Conservation (phyloP, 30 jellyfish, hydroid and myxozoan genomes). For the Turritopsis dohrnii region DNA sequence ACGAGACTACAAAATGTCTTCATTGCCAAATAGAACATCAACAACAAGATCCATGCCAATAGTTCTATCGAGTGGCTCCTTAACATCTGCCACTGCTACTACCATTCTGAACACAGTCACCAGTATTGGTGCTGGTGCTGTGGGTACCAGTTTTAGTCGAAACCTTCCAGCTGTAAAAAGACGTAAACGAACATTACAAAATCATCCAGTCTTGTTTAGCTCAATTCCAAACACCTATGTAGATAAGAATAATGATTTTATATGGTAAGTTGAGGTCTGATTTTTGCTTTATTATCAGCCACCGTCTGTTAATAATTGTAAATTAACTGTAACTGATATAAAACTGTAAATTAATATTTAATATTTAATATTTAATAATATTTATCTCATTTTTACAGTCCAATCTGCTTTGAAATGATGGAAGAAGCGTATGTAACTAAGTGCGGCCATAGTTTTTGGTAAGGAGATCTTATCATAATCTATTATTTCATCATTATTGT, state of each 20-base stretch:
- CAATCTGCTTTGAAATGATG: constrained; percentile 86
- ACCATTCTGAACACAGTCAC: constrained; percentile 32
- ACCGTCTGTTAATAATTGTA: no score
- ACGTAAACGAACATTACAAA: constrained; percentile 53
- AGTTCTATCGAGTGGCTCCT: constrained; percentile 14
- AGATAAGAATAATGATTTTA: constrained; percentile 85
- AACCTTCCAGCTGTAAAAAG: constrained; percentile 11
- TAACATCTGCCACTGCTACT: constrained; percentile 43
- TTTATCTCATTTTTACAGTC: constrained; percentile 43
- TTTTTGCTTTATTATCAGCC: no score
- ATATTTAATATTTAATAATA: neutral
- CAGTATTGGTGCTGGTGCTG: constrained; percentile 27
- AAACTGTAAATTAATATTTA: no score
- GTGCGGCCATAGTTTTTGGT: constrained; percentile 99
- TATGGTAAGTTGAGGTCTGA: constrained; percentile 93
- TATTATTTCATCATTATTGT: neutral
- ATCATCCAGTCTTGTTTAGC: constrained; percentile 69
- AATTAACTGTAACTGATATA: no score
- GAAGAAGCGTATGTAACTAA: constrained; percentile 94
- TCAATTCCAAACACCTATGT: constrained; percentile 56
- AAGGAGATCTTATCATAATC: constrained; percentile 10
- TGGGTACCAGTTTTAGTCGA: constrained; percentile 24
- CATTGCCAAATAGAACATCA: constrained; percentile 6
- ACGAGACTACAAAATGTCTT: neutral
- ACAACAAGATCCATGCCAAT: constrained; percentile 14